Evolutionary conservation across 2,888 invertebrate genomes (phyloP).

Genomic region (Mesorhabditis sp.): DNA sequence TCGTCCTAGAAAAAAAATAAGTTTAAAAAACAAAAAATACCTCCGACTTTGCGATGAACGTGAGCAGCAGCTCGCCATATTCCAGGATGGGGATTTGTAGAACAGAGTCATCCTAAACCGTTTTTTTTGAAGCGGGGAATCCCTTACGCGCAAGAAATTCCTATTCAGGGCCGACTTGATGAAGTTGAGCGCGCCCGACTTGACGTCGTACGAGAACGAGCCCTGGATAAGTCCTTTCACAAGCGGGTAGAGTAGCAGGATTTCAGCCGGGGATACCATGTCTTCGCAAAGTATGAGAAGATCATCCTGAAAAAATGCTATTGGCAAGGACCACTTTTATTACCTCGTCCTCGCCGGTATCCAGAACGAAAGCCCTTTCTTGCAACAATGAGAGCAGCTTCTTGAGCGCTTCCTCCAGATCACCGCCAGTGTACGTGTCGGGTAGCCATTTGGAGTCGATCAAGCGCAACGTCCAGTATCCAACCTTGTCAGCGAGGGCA

Average conservation of each 20-base stretch:
- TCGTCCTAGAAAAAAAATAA: not conserved
- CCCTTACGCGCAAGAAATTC: slow-evolving; percentile 25
- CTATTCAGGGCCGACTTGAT: slow-evolving; percentile 29
- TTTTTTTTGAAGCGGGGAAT: not conserved
- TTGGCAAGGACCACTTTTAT: slow-evolving; percentile 3
- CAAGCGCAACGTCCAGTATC: slow-evolving; percentile 40
- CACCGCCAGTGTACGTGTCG: slow-evolving; percentile 36
- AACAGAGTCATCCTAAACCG: slow-evolving; percentile 28
- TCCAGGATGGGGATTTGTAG: slow-evolving; percentile 35
- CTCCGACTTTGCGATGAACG: slow-evolving; percentile 17
- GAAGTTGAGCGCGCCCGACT: slow-evolving; percentile 23
- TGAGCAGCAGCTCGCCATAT: slow-evolving; percentile 31
- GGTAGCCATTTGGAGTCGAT: slow-evolving; percentile 35
- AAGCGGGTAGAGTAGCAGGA: slow-evolving; percentile 36
- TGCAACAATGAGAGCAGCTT: slow-evolving; percentile 39
- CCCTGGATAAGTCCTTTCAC: slow-evolving; percentile 11
- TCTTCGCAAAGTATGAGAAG: slow-evolving; percentile 25
- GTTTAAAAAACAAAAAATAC: not conserved
- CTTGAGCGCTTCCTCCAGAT: slow-evolving; percentile 36
- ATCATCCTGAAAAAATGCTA: slow-evolving; percentile 16
- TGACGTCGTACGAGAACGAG: slow-evolving; percentile 6
- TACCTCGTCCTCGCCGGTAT: slow-evolving; percentile 34
- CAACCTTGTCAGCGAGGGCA: slow-evolving; percentile 47
- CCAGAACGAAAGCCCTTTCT: slow-evolving; percentile 40
- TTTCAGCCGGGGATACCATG: slow-evolving; percentile 34